Conservation (phyloP, 2,888 invertebrate genomes). For the Thelaira solivaga region DNA sequence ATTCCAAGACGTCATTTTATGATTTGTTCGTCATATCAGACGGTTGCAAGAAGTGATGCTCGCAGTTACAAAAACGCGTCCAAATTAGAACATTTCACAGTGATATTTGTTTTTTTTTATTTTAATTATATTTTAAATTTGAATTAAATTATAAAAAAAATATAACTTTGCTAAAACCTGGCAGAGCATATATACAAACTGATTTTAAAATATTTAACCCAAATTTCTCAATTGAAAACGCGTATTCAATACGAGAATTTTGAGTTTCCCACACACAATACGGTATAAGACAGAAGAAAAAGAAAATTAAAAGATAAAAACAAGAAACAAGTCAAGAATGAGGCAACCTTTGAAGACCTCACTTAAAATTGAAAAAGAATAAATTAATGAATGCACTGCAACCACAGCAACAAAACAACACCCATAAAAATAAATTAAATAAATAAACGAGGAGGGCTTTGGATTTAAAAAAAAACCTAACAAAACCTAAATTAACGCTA, state of each 20-base stretch:
- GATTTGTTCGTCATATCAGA: too few species aligned
- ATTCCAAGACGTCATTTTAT: too few species aligned
- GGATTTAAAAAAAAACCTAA: constrained; percentile 6
- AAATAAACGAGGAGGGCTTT: constrained; percentile 22
- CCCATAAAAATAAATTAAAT: constrained; percentile 27
- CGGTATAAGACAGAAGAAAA: neutral
- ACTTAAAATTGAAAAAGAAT: neutral
- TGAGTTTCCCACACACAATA: constrained; percentile 9
- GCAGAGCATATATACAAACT: too few species aligned
- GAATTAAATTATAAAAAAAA: too few species aligned
- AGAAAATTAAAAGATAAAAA: neutral
- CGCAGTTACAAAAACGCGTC: too few species aligned
- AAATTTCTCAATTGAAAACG: constrained; percentile 21
- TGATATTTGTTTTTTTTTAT: too few species aligned
- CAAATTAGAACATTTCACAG: too few species aligned
- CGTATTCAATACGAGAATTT: neutral
- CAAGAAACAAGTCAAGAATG: neutral
- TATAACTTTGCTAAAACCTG: too few species aligned
- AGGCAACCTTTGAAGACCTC: constrained; percentile 34
- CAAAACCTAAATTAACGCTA: neutral
- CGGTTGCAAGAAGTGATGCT: too few species aligned
- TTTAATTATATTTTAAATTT: too few species aligned
- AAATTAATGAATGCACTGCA: constrained; percentile 2
- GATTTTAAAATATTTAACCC: constrained; percentile 23
- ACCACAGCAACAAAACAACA: constrained; percentile 23